Conservation (phyloP, 2,113 vertebrate species). For the Epinephelus moara region DNA sequence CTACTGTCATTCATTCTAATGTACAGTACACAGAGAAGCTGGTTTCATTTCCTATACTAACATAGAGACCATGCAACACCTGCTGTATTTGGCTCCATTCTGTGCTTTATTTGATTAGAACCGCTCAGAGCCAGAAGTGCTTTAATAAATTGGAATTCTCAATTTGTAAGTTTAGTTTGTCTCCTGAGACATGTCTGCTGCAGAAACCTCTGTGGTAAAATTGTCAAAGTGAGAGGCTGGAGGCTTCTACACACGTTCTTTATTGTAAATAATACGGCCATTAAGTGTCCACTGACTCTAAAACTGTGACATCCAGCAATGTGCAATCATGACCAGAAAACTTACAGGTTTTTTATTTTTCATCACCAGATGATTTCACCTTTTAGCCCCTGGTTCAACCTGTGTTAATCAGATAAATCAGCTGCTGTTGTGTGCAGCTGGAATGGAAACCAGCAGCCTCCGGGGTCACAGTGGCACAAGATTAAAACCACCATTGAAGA, state of each 20-base stretch:
- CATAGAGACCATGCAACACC: slow-evolving; percentile 1
- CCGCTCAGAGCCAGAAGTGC: background rate
- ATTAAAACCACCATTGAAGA: slow-evolving; percentile 29
- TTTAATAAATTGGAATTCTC: slow-evolving; percentile 9
- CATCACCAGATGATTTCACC: slow-evolving; percentile 26
- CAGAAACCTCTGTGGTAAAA: background rate
- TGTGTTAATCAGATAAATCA: slow-evolving; percentile 51
- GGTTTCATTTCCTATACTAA: slow-evolving; percentile 30
- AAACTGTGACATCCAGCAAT: slow-evolving; percentile 7
- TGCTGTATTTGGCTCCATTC: slow-evolving; percentile 1
- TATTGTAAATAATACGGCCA: background rate
- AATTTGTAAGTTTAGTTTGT: slow-evolving; percentile 14
- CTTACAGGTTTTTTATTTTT: slow-evolving; percentile 8
- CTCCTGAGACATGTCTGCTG: background rate
- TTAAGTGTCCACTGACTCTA: background rate
- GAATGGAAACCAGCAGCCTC: slow-evolving; percentile 20
- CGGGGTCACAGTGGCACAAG: background rate
- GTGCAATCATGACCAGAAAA: slow-evolving; percentile 4
- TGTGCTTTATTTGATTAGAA: slow-evolving; percentile 9
- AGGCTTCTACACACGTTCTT: background rate
- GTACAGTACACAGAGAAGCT: slow-evolving; percentile 23
- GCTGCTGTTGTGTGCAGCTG: slow-evolving; percentile 41
- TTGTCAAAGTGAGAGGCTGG: background rate
- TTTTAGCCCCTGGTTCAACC: slow-evolving; percentile 36
- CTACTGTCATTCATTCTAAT: slow-evolving; percentile 25